Evolutionary conservation across 2,888 invertebrate species (phyloP).

Genomic region (Nematopogon swammerdamellus): DNA sequence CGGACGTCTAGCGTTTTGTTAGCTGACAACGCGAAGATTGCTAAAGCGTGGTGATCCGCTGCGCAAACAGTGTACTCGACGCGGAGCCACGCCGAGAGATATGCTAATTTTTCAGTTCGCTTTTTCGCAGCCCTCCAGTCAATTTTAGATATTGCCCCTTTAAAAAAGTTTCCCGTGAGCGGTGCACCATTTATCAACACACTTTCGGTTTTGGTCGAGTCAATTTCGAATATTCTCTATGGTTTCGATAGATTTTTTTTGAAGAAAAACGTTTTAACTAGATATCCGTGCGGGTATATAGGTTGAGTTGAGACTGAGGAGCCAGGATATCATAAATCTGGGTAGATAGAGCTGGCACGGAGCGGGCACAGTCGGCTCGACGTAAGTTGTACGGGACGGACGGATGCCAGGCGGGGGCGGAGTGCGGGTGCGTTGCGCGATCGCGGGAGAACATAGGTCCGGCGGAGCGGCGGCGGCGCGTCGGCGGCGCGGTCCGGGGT

Average conservation of each 20-base stretch:
- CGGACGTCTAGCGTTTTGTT: constrained; percentile 31
- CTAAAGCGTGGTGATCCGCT: constrained; percentile 7
- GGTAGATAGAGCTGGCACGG: no score
- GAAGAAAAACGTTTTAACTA: no score
- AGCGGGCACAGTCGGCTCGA: no score
- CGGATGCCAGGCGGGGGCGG: no score
- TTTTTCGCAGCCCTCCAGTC: constrained; percentile 16
- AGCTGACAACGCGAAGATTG: constrained; percentile 53
- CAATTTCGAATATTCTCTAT: background rate
- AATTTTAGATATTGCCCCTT: background rate
- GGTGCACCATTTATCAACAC: background rate
- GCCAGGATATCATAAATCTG: no score
- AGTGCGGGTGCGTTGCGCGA: no score
- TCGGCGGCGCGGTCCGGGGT: no score
- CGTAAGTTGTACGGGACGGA: no score
- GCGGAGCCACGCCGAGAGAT: constrained; percentile 27
- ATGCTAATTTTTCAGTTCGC: constrained; percentile 45
- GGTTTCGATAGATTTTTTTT: no score
- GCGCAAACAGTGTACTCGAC: background rate
- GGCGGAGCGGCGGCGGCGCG: constrained; percentile 21
- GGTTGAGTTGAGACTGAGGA: no score
- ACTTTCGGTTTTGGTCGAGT: background rate
- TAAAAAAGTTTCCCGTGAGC: background rate
- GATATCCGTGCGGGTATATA: background rate
- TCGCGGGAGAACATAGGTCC: no score